phyloP scores from a whole-genome alignment of 1,140 invertebrate species.

The Trachymyrmex septentrionalis region DNA sequence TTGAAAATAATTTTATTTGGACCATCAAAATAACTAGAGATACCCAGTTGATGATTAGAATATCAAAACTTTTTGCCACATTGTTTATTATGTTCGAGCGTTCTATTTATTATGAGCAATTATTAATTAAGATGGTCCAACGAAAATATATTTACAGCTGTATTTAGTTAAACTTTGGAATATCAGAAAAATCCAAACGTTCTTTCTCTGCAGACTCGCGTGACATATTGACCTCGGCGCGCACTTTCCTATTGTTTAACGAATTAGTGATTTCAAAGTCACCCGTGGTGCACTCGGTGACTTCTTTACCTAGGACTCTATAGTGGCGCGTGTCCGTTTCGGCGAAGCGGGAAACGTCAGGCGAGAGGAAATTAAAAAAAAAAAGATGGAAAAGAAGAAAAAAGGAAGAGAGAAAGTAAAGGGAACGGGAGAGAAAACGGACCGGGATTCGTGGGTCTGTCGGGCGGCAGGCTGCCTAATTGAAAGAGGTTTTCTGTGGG shows the following conservation, averaged over 20 bases:
- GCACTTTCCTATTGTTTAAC: neutral
- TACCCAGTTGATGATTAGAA: no score
- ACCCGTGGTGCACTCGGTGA: constrained; percentile 20
- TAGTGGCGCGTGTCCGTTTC: constrained; percentile 13
- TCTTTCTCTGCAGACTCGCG: neutral
- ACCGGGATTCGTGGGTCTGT: constrained; percentile 46
- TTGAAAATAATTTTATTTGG: no score
- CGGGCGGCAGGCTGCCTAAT: constrained; percentile 77
- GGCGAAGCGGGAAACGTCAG: constrained; percentile 31
- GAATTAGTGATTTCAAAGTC: constrained; percentile 57
- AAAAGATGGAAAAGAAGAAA: neutral
- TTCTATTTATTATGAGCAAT: no score
- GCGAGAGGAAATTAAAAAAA: neutral
- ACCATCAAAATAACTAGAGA: no score
- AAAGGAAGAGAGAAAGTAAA: constrained; percentile 60
- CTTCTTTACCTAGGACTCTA: constrained; percentile 1
- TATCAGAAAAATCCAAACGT: no score
- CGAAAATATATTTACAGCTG: no score
- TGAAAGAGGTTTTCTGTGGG: constrained; percentile 81
- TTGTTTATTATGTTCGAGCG: no score
- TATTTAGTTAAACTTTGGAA: no score
- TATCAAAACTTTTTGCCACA: no score
- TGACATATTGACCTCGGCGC: constrained; percentile 39
- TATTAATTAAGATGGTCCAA: no score
- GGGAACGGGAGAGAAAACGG: constrained; percentile 68